Evolutionary conservation across 2,888 invertebrate species (phyloP), one percentile per base, ranked within the genome.

Genomic region (Carterocephalus palaemon): DNA sequence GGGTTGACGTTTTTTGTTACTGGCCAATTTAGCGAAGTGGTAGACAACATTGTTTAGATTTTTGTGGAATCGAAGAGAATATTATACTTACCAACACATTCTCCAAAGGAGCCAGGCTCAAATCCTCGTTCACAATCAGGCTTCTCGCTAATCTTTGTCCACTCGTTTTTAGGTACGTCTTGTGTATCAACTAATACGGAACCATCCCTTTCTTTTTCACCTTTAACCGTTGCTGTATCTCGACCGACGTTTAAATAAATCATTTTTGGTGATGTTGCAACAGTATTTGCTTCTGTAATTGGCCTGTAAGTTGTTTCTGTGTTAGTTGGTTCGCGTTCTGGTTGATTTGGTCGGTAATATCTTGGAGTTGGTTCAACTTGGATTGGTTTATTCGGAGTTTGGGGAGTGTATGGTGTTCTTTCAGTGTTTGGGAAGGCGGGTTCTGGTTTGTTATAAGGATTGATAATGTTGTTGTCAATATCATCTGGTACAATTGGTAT

Each of bases 41-140:
- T n/a, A n/a, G n/a, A n/a, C n/a, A n/a, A n/a, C n/a, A n/a, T 19
- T 12, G 33, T 7, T 12, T 32, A 20, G 4, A 34, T 3, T 6
- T 16, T 10, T 34, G n/a, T 2, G 1, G 4, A 22, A 20, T 13
- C 6, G 4, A 33, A 32, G 3, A 10, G 12, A 3, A 40, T 6
- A 12, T 9, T 16, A 4, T 23, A 58, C 75, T 75, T 70, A 90
- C 91, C 91, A 50, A 86, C 78, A 64, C 91, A 91, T 32, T 88
- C 88, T 3, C 90, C 90, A 51, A 77, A 75, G 10, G 73, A 70
- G 56, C 89, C 88, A 29, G 83, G 62, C 48, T 88, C 82, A 52
- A 89, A 90, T 0, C 91, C 91, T 47, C 54, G 37, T 6, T 80
- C 77, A 60, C 89, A 89, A 5, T 53, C 59, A 0, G 75, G 75